Base-by-base conservation (phyloP, 2,797 vertebrate species). In the Aphelocoma californica region DNA sequence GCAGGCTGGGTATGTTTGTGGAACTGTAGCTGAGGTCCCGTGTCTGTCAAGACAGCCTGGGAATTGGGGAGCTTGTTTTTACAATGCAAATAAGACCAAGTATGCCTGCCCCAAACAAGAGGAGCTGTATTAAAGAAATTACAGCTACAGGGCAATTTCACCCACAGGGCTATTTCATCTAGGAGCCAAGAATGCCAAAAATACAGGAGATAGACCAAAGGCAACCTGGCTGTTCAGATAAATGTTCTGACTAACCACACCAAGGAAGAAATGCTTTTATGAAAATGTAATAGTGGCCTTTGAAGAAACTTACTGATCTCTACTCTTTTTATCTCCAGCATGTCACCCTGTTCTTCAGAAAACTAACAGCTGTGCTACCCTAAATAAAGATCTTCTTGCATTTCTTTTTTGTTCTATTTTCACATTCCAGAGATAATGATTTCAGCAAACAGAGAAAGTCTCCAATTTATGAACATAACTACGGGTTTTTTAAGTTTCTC, bases 231-330 rank as follows among this genome's bases (percentile, higher is more conserved):
- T 79, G 38, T 81, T 91, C 80, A 92, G 82, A 90, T 84, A 83
- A 92, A 69, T 50, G 56, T 74, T 91, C 74, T 61, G 53, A 64
- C 84, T 85, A 93, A 93, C 92, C 79, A 85, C 89, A 92, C 71
- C 79, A 94, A 94, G 90, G 85, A 82, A 85, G 34, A 93, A 88
- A 85, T 44, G 60, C 90, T 93, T 80, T 94, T 80, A 95, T 91
- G 87, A 69, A 95, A 84, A 75, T 15, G 66, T 50, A 91, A 86
- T 31, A 48, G 73, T 50, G 42, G 69, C 77, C 77, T 96, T 95
- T 96, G 91, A 95, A 91, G 92, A 91, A 79, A 86, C 42, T 62
- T 57, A 91, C 60, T 66, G 58, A 91, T 86, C 80, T 91, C 85
- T 70, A 34, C 19, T 78, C 58, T 86, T 79, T 64, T 28, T 65